Base-by-base conservation (phyloP, 2,888 invertebrate species). In the Cistogaster globosa region DNA sequence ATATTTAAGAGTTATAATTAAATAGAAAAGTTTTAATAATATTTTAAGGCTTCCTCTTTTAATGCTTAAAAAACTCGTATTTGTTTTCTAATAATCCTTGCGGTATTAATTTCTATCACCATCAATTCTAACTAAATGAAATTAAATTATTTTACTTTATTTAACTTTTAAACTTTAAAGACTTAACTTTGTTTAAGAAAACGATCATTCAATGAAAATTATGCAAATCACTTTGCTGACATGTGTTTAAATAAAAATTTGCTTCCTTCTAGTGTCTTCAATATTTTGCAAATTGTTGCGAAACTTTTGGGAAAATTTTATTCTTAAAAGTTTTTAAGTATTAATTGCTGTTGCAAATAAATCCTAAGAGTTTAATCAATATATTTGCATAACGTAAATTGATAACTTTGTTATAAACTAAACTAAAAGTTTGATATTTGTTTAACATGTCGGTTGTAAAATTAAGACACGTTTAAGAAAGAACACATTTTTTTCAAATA, bases 301-400 rank as follows among this genome's bases (percentile, higher is more conserved):
- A 57, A 65, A 45, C 45, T 65, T 45, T 32, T 45, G 11, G 6
- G 5, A 1, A 48, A 38, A 60, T 32, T 36, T 6, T 20, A 38
- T 20, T 38, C 36, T 14, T 45, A 26, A 42, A 26, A 42, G 4
- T 57, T 75, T 45, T 12, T 11, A 18, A 63, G 22, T 12, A 26
- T 63, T 55, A 32, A 36, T 45, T 42, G 16, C 45, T 45, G 45
- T 48, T 57, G 55, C 42, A 32, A 42, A 57, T 75, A 57, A 57
- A 57, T 75, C 55, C 45, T 36, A 48, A 57, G 65, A 63, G 45
- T 79, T 74, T 62, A 36, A 22, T 26, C 8, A 20, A 32, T 58
- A 58, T 60, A 51, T 77, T 68, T 77, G 60, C 42, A 69, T 60
- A 62, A 53, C n/a, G 51, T 32, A 53, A 78, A 62, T 26, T 67